Base-by-base conservation (phyloP, 2,888 invertebrate genomes). In the Mesopsocus fuscifrons region DNA sequence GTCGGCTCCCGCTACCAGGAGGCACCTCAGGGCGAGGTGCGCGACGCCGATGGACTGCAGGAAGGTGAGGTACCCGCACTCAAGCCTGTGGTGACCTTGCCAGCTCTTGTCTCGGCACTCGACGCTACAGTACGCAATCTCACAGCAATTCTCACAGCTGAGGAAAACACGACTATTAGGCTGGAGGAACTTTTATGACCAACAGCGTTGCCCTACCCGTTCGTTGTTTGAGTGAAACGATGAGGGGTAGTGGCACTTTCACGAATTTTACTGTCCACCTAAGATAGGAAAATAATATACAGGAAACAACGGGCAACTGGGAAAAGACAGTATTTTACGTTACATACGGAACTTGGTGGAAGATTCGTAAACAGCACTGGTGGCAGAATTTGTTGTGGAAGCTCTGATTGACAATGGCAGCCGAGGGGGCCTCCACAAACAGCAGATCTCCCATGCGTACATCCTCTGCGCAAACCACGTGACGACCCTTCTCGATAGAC, bases 401-500 rank as follows among this genome's bases (percentile, higher is more conserved):
- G 45, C 71, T 68, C 8, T 68, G 64, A 9, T 70, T 67, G 57
- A 77, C 57, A 2, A 87, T 81, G 59, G 82, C 80, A 1, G 82
- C 73, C 57, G 77, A 81, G 0, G 91, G 81, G 51, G 74, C 71
- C 58, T 92, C 92, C 0, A 74, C 67, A 57, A 88, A 81, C 31
- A 94, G 59, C 1, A 80, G 64, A 50, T 83, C 77, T 1, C 83
- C 84, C 38, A 69, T 65, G 6, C 62, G 58, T 2, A 81, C 65
- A 23, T 63, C 57, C 46, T 65, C 62, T 9, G 62, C 67, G 1
- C 80, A 70, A 22, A 74, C 55, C 11, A 85, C 73, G 57, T 74
- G 69, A 22, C 83, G 67, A 1, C 83, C 83, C 44, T 64, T 67
- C 18, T 65, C 59, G 34, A 66, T 59, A 47, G 65, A 69, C 46